Evolutionary conservation across 2,113 vertebrate genomes (phyloP).

Genomic region (Trachemys scripta): DNA sequence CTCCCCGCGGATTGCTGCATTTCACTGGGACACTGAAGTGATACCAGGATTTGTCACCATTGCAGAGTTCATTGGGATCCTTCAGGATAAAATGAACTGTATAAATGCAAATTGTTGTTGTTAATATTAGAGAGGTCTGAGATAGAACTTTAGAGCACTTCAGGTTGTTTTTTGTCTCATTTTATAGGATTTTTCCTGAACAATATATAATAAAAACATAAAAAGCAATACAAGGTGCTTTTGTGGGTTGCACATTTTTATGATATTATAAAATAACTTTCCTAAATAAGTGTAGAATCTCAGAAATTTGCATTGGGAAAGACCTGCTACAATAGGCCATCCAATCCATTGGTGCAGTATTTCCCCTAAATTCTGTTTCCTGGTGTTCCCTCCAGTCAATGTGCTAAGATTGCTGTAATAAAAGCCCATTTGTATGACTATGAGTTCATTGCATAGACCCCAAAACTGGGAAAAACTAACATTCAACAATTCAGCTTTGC

Average conservation of each 20-base stretch:
- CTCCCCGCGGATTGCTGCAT: accelerated
- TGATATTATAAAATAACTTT: constrained; percentile 33
- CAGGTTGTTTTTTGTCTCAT: background rate
- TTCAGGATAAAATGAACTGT: accelerated
- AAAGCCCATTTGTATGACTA: constrained; percentile 37
- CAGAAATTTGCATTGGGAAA: constrained; percentile 30
- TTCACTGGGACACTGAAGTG: accelerated
- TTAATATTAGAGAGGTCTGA: background rate
- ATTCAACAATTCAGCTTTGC: constrained; percentile 55
- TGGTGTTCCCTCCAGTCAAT: constrained; percentile 38
- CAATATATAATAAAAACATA: background rate
- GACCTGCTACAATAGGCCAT: background rate
- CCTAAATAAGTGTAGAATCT: background rate
- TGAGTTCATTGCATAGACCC: background rate
- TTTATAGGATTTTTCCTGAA: background rate
- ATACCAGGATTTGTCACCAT: background rate
- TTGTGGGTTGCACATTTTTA: background rate
- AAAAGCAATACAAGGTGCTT: background rate
- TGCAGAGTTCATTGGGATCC: background rate
- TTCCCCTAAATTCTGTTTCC: constrained; percentile 19
- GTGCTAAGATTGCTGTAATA: constrained; percentile 12
- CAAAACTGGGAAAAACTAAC: constrained; percentile 49
- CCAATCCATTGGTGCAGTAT: background rate
- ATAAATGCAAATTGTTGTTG: background rate
- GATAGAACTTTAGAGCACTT: accelerated